phyloP scores from a whole-genome alignment of 2,888 invertebrate species.

The Gastrophysa polygoni region DNA sequence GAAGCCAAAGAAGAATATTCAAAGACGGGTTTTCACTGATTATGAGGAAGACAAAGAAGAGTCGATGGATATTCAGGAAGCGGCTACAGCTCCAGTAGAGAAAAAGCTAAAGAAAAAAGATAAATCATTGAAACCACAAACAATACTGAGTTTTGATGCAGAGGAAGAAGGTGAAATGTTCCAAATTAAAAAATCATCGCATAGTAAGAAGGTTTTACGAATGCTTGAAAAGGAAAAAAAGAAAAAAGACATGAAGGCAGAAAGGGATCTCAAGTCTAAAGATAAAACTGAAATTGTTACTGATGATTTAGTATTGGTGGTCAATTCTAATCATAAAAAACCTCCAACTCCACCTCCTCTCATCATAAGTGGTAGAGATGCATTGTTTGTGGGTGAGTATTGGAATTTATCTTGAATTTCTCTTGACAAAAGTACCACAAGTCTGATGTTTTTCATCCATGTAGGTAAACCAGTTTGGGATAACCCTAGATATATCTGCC shows the following conservation, averaged over 20 bases:
- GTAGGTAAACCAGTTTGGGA: too few relatives aligned
- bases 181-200: constrained; percentile 94
- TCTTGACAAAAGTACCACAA: too few relatives aligned
- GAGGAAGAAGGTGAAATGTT: constrained; percentile 88
- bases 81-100: constrained; percentile 43
- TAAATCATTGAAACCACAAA: constrained; percentile 61
- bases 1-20: constrained; percentile 85
- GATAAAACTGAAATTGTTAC: constrained; percentile 72
- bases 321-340: constrained; percentile 54
- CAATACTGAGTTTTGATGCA: constrained; percentile 79
- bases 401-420: too few relatives aligned
- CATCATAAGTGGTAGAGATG: constrained; percentile 82
- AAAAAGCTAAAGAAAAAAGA: constrained; percentile 56
- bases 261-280: constrained; percentile 56
- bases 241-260: constrained; percentile 61
- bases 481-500: too few relatives aligned
- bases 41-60: constrained; percentile 69
- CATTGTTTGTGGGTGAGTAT: constrained; percentile 72
- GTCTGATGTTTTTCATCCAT: too few relatives aligned
- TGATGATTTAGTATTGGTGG: constrained; percentile 70
- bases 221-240: constrained; percentile 80
- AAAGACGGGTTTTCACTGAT: constrained; percentile 74
- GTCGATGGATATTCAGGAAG: constrained; percentile 55
- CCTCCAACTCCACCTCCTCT: constrained; percentile 51
- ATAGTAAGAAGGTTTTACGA: constrained; percentile 87